A percentile compares a stretch with the other conserved stretches of the same genome.
phyloP scores from a whole-genome alignment of 2,888 invertebrate genomes.

The Plusia festucae region DNA sequence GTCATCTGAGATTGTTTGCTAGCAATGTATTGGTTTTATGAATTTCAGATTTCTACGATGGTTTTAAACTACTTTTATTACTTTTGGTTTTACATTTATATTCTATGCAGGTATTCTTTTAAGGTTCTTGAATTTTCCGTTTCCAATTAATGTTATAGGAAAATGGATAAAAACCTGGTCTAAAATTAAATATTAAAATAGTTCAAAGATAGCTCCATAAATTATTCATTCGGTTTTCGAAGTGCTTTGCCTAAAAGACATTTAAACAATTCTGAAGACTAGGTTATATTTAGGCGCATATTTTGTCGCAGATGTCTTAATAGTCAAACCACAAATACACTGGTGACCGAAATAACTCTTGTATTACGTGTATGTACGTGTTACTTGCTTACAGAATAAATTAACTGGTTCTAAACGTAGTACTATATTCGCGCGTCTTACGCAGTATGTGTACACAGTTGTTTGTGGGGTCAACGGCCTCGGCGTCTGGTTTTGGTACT shows the following conservation, averaged over 20 bases:
- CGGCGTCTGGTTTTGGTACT: conserved; percentile 55
- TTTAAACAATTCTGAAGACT: background rate
- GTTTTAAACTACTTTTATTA: too few species aligned
- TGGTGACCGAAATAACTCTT: conserved; percentile 18
- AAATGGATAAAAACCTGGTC: background rate
- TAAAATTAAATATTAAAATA: background rate
- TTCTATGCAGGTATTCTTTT: too few species aligned
- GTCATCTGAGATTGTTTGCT: conserved; percentile 5
- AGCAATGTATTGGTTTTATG: conserved; percentile 15
- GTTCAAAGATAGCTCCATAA: background rate
- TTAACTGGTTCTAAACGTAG: conserved; percentile 20
- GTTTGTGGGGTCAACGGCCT: conserved; percentile 46
- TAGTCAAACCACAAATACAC: conserved; percentile 11
- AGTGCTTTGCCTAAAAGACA: too few species aligned
- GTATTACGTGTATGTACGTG: conserved; percentile 11
- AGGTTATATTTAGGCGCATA: conserved; percentile 9
- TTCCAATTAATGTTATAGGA: background rate
- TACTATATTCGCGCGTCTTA: conserved; percentile 42
- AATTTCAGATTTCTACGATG: background rate
- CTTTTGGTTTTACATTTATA: too few species aligned
- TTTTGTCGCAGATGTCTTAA: conserved; percentile 11
- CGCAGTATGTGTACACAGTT: conserved; percentile 42
- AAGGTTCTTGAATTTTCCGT: background rate
- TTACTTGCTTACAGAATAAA: conserved; percentile 20
- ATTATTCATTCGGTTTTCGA: background rate